Evolutionary conservation across 2,113 vertebrate genomes (phyloP), one percentile per base, ranked within the genome.

Genomic region (Zosterops borbonicus): DNA sequence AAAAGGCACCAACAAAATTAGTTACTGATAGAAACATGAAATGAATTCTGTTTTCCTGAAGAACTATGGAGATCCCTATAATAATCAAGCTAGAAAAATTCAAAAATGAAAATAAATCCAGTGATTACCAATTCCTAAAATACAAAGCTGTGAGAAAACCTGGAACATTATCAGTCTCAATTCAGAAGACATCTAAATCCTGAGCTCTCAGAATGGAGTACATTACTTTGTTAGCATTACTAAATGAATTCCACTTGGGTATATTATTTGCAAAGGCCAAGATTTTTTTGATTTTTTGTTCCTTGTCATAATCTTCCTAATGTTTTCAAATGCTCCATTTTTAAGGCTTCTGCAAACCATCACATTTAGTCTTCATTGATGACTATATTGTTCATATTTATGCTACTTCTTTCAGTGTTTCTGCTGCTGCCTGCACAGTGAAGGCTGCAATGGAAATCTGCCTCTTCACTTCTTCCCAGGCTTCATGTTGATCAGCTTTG

Each of bases 381-480:
- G 9, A 75, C 65, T 33, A 79, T 2, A 21, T 22, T 62, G 44
- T 46, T 84, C 44, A 37, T 46, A 76, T 80, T 96, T 83, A 99
- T 23, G 97, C 95, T 7, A 97, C 97, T 23, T 98, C 97, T 11
- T 81, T 96, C 50, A 99, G 97, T 1, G 98, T 99, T 59, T 50
- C 97, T n/a, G 98, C 99, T 7, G 99, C 99, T 29, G 99, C 98
- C 42, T 99, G 98, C 42, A 99, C 98, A 0, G 98, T 99, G 95
- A 99, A 99, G 11, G 99, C 96, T 33, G 99, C 99, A 12, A 99
- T 97, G 85, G 99, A 98, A 96, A 99, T 98, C 84, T 99, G 99
- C 68, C 96, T 97, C 94, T 98, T 99, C 4, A 99, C 99, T 96
- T 99, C 98, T 12, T 95, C 95, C 99, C 99, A 99, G 79, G 99